Evolutionary conservation across 2,113 vertebrate genomes (phyloP), one percentile per base, ranked within the genome.

Genomic region (Madoqua kirkii): DNA sequence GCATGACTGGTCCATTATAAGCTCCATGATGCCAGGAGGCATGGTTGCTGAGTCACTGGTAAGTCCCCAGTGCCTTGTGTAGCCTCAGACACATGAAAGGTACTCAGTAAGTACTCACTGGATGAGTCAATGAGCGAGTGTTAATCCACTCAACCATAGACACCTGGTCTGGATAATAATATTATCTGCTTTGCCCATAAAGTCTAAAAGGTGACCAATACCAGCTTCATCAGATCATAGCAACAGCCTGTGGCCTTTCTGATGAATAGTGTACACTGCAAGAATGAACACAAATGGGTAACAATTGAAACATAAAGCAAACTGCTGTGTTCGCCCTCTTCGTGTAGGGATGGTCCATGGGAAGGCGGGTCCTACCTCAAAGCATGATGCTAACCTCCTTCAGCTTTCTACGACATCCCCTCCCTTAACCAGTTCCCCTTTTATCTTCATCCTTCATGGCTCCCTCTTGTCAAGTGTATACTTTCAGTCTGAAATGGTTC

Each of bases 261-360:
- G 71, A 79, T 1, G 6, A 45, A 57, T 23, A 15, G 67, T 11
- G 16, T 3, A 2, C 33, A 1, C 3, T 5, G 21, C 36, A 43
- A 45, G 59, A 62, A 27, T 1, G 52, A 59, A 11, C 29, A 19
- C 33, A 57, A 13, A 40, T 3, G 23, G 74, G 14, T 29, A 78
- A 15, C 3, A 1, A 5, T 3, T 2, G 33, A 16, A 11, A 48
- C 17, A 7, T 1, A 40, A 29, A 79, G 9, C 2, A 3, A 78
- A 48, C 78, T 13, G 0, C 10, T 1, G 76, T 1, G 6, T 7
- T 17, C 16, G 0, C 1, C 3, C 4, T 4, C 1, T 0, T 43
- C 12, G 6, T 6, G 31, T 1, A 11, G 11, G 6, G 48, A 55
- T 0, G 23, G 15, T 71, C 19, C 33, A 0, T 0, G 43, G 15